Evolutionary conservation across 2,888 invertebrate species (phyloP), one percentile per base, ranked within the genome.

Genomic region (Disparrhopalites patrizii): DNA sequence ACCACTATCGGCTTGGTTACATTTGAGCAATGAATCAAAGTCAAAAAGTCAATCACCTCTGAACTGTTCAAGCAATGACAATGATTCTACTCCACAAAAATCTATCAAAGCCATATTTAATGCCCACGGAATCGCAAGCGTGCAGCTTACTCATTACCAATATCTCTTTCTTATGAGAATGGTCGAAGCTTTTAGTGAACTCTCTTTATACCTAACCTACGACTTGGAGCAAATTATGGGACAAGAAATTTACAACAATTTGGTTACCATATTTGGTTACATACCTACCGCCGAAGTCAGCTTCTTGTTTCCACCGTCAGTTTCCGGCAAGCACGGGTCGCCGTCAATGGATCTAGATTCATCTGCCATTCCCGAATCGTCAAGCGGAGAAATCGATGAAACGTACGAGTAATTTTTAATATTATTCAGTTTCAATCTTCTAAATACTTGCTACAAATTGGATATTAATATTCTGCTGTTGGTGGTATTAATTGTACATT

Each of bases 141-240:
- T 93, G 3, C 95, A 96, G 80, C 83, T 97, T 68, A 95, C 93
- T 82, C 95, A 95, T 80, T 93, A 91, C 80, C 95, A 96, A 81
- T 89, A 89, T 81, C 83, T 95, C 75, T 95, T 96, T 81, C 82
- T 96, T 61, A 80, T 94, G 79, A 83, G 95, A 61, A 83, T 93
- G 76, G 83, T 90, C 27, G 95, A 96, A 80, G 85, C 88, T 56
- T 79, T 92, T 33, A 84, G 89, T 0, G 92, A 92, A 79, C 71
- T 91, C 81, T 83, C 88, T 4, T 89, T 89, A 13, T 91, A 89
- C 81, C 80, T 93, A 40, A 85, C 88, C 1, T 83, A 90, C 67
- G 92, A 93, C 78, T 87, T 90, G 0, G 86, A 86, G 70, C 81
- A 87, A 68, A 88, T 90, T 76, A 78, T 85, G 72, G 83, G 85